Base-by-base conservation (phyloP, 2,797 vertebrate genomes). In the Antrozous pallidus region DNA sequence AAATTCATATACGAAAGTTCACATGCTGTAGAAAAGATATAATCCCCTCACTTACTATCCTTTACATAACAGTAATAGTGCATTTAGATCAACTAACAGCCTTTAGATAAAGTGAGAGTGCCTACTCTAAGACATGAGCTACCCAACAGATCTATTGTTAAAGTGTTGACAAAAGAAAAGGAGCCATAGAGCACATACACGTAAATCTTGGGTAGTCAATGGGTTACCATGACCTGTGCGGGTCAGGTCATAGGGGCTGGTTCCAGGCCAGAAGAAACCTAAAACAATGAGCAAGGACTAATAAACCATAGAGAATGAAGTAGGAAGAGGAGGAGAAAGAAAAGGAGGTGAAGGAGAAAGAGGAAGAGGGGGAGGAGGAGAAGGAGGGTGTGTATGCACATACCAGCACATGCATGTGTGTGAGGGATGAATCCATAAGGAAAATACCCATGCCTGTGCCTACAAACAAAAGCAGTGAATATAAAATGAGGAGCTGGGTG, bases 231-330 rank as follows among this genome's bases (percentile, higher is more conserved):
- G 31, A 65, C 28, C 69, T 40, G 22, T 24, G 17, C 18, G 5
- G 28, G 11, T 45, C 26, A 5, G 26, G 22, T 80, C 84, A 28
- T 58, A 45, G 51, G 40, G 26, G 28, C 56, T 54, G 17, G 6
- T 70, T 12, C n/a, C 22, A 65, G 75, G 13, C 65, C n/a, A 85
- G 56, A 78, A 63, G 26, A 20, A 7, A 67, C 79, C 42, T 81
- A 36, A 94, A 90, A 74, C 31, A 88, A 82, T n/a, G 20, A 74
- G 20, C 17, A 40, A 69, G 16, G 40, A 42, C 28, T 10, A 83
- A 69, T 6, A 74, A 42, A 65, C 22, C 54, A 67, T 24, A 81
- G 26, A 40, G 9, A 16, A 67, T 9, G 3, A 49, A 40, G 12
- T 77, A 22, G 70, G 22, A 49, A 12, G 38, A 83, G 28, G n/a